These are phyloP conservation scores for Melinaea menophilus DNA, from an alignment of 2,888 invertebrate genomes.

Conservation along the genomic window DNA sequence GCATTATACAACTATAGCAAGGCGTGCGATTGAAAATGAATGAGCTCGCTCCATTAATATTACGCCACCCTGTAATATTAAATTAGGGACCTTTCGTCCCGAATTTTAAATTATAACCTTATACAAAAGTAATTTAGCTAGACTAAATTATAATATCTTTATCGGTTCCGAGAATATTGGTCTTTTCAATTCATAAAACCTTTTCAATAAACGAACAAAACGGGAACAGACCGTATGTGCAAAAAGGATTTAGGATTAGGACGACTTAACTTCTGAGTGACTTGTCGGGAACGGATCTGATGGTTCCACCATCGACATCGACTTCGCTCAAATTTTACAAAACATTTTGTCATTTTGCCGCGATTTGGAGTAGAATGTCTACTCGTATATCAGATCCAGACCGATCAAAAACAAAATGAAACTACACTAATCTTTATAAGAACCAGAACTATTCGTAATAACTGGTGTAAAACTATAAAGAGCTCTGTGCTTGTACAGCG, in stretches of 20 bases:
- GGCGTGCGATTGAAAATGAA: conserved; percentile 3
- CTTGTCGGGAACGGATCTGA: neutral
- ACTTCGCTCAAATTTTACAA: neutral
- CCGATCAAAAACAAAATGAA: too few relatives aligned
- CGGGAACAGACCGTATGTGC: neutral
- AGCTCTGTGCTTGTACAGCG: too few relatives aligned
- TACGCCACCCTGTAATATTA: neutral
- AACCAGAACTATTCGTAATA: too few relatives aligned
- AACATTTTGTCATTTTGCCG: too few relatives aligned
- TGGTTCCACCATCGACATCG: neutral
- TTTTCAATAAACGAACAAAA: too few relatives aligned
- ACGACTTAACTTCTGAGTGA: neutral
- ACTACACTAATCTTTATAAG: too few relatives aligned
- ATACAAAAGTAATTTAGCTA: neutral
- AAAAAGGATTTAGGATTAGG: neutral
- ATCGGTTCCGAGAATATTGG: neutral
- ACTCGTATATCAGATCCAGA: too few relatives aligned
- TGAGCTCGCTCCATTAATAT: neutral
- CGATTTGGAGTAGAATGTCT: too few relatives aligned
- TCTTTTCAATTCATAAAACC: too few relatives aligned
- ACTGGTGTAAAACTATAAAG: too few relatives aligned
- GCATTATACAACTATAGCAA: conserved; percentile 1
- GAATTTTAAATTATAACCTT: neutral
- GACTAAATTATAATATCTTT: neutral
- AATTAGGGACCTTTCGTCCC: neutral